A percentile compares a stretch with the other conserved stretches of the same genome.
phyloP scores from a whole-genome alignment of 2,888 invertebrate species.

The Anticlea derivata region DNA sequence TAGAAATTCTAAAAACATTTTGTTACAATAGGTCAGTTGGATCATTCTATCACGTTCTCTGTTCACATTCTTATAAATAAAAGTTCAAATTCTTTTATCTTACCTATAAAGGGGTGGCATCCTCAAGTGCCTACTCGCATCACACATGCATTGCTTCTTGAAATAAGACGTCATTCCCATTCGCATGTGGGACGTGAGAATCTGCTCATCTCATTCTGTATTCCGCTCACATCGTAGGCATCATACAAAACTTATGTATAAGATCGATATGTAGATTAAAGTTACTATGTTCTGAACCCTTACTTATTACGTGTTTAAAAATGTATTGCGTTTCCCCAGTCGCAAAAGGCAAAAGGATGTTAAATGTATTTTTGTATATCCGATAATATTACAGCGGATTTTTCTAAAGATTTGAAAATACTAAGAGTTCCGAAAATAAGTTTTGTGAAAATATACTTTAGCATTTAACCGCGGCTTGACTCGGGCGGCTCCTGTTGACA shows the following conservation, averaged over 20 bases:
- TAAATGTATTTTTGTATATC: too few species aligned
- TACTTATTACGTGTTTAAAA: slow-evolving; percentile 25
- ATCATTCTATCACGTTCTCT: too few species aligned
- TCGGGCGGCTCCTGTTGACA: too few species aligned
- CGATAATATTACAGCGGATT: too few species aligned
- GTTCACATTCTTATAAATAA: neutral
- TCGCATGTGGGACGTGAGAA: slow-evolving; percentile 50
- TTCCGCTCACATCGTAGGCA: slow-evolving; percentile 43
- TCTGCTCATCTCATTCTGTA: slow-evolving; percentile 48
- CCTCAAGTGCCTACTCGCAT: slow-evolving; percentile 30
- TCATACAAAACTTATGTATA: slow-evolving; percentile 42
- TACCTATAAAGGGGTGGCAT: slow-evolving; percentile 4
- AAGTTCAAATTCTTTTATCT: neutral
- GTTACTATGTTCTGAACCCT: slow-evolving; percentile 20
- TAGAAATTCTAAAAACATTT: too few species aligned
- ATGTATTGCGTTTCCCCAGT: slow-evolving; percentile 5
- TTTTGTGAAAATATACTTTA: too few species aligned
- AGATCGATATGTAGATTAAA: slow-evolving; percentile 32
- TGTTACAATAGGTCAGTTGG: too few species aligned
- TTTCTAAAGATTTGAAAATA: too few species aligned
- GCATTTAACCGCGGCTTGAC: too few species aligned
- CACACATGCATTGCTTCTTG: slow-evolving; percentile 43
- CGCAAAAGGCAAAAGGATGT: too few species aligned
- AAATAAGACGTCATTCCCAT: slow-evolving; percentile 56
- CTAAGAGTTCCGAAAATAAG: too few species aligned